Conservation (phyloP, 2,797 vertebrate species). For the Sebastes variabilis region DNA sequence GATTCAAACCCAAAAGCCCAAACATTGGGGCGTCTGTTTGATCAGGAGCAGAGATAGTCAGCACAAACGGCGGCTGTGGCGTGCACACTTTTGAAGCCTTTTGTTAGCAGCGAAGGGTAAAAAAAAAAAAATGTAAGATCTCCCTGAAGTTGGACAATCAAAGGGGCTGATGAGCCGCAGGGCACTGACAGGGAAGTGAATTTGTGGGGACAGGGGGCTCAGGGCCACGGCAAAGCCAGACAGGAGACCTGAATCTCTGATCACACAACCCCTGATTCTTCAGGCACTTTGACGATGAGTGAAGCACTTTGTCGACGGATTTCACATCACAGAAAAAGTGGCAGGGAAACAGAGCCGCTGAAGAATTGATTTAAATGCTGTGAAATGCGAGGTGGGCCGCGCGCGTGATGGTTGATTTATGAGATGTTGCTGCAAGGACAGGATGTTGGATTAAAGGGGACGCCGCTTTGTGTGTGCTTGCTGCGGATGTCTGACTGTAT, state of each 20-base stretch:
- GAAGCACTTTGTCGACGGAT: slow-evolving; percentile 49
- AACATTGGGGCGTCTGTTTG: slow-evolving; percentile 17
- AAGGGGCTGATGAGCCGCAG: slow-evolving; percentile 43
- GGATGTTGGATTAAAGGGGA: slow-evolving; percentile 5
- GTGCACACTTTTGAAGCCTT: slow-evolving; percentile 33
- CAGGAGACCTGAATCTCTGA: slow-evolving; percentile 49
- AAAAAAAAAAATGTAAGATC: slow-evolving; percentile 47
- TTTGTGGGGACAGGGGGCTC: slow-evolving; percentile 39
- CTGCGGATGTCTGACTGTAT: neutral
- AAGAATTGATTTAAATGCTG: slow-evolving; percentile 54
- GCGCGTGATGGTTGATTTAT: slow-evolving; percentile 50
- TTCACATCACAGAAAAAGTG: slow-evolving; percentile 41
- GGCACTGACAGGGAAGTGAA: slow-evolving; percentile 49
- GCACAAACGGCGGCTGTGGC: slow-evolving; percentile 13
- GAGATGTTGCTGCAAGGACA: slow-evolving; percentile 25
- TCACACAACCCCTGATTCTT: slow-evolving; percentile 43
- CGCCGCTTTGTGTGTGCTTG: neutral
- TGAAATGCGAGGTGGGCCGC: slow-evolving; percentile 42
- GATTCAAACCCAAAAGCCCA: neutral
- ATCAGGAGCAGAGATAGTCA: slow-evolving; percentile 33
- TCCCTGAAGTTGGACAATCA: slow-evolving; percentile 60
- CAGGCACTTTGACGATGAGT: slow-evolving; percentile 33
- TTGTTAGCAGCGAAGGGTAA: slow-evolving; percentile 12
- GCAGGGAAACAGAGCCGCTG: slow-evolving; percentile 34
- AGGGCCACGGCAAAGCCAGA: slow-evolving; percentile 31